A percentile compares a stretch with the other conserved stretches of the same genome.
These are phyloP conservation scores for Nebria salina DNA, from an alignment of 2,888 invertebrate genomes.

Conservation along the genomic window DNA sequence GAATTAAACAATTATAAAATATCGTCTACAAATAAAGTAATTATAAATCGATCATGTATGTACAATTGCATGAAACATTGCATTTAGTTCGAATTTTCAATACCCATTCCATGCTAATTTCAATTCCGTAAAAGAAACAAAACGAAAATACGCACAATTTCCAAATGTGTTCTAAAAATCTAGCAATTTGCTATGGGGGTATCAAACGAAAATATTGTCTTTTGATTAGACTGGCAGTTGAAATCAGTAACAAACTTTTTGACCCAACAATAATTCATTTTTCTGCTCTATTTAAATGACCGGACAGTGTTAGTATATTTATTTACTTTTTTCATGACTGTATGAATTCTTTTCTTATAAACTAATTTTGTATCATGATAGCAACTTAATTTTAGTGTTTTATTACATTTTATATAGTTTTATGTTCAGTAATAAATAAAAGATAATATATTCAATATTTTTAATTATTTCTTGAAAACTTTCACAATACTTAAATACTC, in stretches of 20 bases:
- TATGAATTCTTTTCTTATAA: conserved; percentile 16
- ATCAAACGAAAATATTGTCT: conserved; percentile 42
- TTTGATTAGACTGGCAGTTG: conserved; percentile 41
- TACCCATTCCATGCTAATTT: neutral
- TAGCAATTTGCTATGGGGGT: neutral
- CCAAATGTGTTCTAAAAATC: neutral
- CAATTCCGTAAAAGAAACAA: neutral
- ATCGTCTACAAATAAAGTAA: conserved; percentile 28
- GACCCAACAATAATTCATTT: conserved; percentile 17
- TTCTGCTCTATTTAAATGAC: no score
- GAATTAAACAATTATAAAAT: conserved; percentile 33
- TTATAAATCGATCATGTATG: conserved; percentile 38
- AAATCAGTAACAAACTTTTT: conserved; percentile 32
- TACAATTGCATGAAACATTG: conserved; percentile 40
- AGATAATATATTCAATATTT: neutral
- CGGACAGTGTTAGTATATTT: no score
- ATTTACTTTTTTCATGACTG: neutral
- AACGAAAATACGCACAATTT: neutral
- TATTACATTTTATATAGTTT: neutral
- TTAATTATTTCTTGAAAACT: neutral
- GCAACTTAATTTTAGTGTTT: conserved; percentile 11
- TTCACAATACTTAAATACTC: neutral
- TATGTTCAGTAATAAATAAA: neutral
- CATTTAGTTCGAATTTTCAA: conserved; percentile 17
- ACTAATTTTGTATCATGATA: conserved; percentile 19